phyloP scores from a whole-genome alignment of 2,888 invertebrate species.

The Adelphocoris suturalis region DNA sequence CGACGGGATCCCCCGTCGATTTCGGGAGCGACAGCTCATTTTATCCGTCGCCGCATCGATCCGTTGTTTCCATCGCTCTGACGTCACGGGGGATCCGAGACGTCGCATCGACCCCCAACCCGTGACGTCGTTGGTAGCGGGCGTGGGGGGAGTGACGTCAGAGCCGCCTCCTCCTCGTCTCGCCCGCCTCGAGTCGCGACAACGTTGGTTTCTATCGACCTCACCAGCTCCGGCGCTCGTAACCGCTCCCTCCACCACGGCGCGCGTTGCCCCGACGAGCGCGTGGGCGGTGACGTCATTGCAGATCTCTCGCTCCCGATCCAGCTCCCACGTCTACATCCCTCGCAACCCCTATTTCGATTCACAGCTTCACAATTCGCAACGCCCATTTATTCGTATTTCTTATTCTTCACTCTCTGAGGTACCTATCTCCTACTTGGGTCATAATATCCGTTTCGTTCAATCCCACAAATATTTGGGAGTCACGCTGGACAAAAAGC shows the following conservation, averaged over 20 bases:
- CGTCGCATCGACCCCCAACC: constrained; percentile 1
- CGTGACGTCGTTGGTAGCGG: neutral
- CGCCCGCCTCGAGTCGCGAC: neutral
- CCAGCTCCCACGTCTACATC: neutral
- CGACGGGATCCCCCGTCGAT: neutral
- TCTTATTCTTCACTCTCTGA: too few species aligned
- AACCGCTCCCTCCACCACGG: neutral
- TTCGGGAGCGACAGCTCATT: neutral
- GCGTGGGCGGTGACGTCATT: constrained; percentile 20
- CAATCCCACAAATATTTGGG: too few species aligned
- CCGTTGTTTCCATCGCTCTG: constrained; percentile 6
- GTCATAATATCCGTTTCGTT: too few species aligned
- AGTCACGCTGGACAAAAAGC: too few species aligned
- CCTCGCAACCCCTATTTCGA: neutral
- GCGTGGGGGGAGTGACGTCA: neutral
- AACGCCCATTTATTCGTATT: too few species aligned
- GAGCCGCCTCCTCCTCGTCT: neutral
- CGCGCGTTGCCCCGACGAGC: neutral
- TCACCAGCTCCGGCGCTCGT: neutral
- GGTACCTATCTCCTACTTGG: too few species aligned
- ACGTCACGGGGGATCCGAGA: neutral
- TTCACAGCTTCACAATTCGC: neutral
- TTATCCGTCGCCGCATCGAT: neutral
- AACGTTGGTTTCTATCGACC: constrained; percentile 13
- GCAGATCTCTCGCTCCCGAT: neutral